phyloP scores from a whole-genome alignment of 2,888 invertebrate species.

The Orchesellides sinensis region DNA sequence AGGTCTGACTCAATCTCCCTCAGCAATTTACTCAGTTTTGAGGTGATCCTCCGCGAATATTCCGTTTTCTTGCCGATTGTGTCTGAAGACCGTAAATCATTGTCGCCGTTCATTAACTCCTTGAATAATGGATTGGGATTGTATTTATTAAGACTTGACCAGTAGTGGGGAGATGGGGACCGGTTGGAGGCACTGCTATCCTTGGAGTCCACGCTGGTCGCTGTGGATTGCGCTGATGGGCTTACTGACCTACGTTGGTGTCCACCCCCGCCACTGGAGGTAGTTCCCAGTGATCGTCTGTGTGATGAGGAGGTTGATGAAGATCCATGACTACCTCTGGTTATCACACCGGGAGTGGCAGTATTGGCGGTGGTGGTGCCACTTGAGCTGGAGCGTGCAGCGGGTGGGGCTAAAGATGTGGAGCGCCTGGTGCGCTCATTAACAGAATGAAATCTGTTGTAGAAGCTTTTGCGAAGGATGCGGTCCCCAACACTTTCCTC shows the following conservation, averaged over 20 bases:
- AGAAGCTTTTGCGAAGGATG: conserved; percentile 92
- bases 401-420: not conserved
- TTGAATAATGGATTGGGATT: conserved; percentile 73
- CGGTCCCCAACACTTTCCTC: conserved; percentile 90
- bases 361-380: not conserved
- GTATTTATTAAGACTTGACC: conserved; percentile 68
- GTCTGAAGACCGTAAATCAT: not conserved
- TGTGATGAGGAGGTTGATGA: not conserved
- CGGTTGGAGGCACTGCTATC: conserved; percentile 18
- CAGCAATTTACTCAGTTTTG: conserved; percentile 71
- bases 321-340: not conserved
- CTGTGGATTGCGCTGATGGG: conserved; percentile 34
- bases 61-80: conserved; percentile 70
- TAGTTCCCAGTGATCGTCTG: conserved; percentile 5
- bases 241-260: conserved; percentile 30
- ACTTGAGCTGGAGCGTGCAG: not conserved
- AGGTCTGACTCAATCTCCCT: conserved; percentile 72
- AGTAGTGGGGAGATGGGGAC: conserved; percentile 56
- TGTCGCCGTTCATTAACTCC: conserved; percentile 67
- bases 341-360: not conserved
- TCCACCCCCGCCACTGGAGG: not conserved
- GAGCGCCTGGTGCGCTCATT: not conserved
- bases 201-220: conserved; percentile 35
- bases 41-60: conserved; percentile 71
- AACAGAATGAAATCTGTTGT: conserved; percentile 89